Conservation (phyloP, 92 coral and sea anemone species). For the Phymanthus crucifer region DNA sequence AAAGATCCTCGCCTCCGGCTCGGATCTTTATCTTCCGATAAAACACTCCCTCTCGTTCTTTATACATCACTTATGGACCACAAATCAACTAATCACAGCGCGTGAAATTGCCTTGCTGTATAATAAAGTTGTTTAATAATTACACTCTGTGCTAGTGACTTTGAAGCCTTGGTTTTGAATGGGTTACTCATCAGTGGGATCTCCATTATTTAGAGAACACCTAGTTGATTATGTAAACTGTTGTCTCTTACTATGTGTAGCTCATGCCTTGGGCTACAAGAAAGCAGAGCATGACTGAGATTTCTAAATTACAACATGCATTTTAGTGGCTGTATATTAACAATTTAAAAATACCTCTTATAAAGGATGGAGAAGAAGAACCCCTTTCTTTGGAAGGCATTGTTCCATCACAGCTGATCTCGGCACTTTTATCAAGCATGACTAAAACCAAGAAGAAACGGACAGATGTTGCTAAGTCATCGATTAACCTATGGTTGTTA, state of each 20-base stretch:
- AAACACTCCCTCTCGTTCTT: too few species aligned
- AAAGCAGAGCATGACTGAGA: too few species aligned
- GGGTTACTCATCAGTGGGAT: background rate
- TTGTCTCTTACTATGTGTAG: too few species aligned
- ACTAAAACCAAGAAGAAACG: conserved; percentile 60
- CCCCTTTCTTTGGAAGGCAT: conserved; percentile 20
- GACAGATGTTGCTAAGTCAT: conserved; percentile 51
- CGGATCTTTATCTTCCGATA: too few species aligned
- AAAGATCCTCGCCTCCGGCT: too few species aligned
- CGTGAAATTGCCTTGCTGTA: too few species aligned
- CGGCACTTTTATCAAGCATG: conserved; percentile 46
- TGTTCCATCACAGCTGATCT: conserved; percentile 57
- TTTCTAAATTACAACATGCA: too few species aligned
- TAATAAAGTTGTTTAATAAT: background rate
- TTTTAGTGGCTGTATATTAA: background rate
- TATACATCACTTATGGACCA: too few species aligned
- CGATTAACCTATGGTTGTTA: conserved; percentile 69
- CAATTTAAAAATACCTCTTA: background rate
- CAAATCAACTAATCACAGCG: too few species aligned
- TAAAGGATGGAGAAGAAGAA: background rate
- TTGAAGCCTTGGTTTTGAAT: background rate
- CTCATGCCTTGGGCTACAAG: too few species aligned
- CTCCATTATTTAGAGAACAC: too few species aligned
- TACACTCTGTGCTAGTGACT: background rate
- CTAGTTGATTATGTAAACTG: too few species aligned